These are phyloP conservation scores for Archocentrus centrarchus DNA, from an alignment of 2,113 vertebrate genomes.

Conservation along the genomic window DNA sequence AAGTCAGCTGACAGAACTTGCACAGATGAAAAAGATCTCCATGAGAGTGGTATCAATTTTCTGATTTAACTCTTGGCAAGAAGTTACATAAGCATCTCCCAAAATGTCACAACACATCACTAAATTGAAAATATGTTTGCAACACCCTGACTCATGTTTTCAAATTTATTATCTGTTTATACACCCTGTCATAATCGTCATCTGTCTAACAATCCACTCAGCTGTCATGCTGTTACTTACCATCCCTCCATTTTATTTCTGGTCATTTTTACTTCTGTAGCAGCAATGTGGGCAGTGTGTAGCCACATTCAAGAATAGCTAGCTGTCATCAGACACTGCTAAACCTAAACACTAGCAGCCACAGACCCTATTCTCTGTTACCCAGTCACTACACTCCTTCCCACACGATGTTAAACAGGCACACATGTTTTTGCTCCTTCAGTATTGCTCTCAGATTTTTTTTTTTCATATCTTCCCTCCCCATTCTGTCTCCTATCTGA, in stretches of 20 bases:
- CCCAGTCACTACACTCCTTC: slow-evolving; percentile 44
- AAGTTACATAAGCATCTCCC: background rate
- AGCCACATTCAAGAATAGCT: slow-evolving; percentile 66
- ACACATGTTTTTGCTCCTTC: slow-evolving; percentile 62
- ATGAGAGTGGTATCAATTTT: slow-evolving; percentile 4
- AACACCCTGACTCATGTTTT: background rate
- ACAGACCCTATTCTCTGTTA: slow-evolving; percentile 47
- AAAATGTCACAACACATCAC: background rate
- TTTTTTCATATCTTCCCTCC: slow-evolving; percentile 38
- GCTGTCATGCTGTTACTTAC: background rate
- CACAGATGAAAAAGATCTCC: background rate
- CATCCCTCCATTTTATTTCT: background rate
- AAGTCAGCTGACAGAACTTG: background rate
- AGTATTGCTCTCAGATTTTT: slow-evolving; percentile 40
- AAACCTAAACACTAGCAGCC: slow-evolving; percentile 70
- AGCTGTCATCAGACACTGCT: slow-evolving; percentile 72
- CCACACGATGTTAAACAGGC: slow-evolving; percentile 63
- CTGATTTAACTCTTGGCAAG: background rate
- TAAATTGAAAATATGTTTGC: background rate
- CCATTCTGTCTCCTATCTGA: slow-evolving; percentile 21
- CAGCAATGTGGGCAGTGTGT: slow-evolving; percentile 52
- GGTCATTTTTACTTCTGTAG: slow-evolving; percentile 7
- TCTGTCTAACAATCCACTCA: background rate
- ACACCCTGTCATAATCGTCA: background rate
- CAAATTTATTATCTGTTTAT: background rate